phyloP scores from a whole-genome alignment of 2,888 invertebrate species.

The Bimastos eiseni region DNA sequence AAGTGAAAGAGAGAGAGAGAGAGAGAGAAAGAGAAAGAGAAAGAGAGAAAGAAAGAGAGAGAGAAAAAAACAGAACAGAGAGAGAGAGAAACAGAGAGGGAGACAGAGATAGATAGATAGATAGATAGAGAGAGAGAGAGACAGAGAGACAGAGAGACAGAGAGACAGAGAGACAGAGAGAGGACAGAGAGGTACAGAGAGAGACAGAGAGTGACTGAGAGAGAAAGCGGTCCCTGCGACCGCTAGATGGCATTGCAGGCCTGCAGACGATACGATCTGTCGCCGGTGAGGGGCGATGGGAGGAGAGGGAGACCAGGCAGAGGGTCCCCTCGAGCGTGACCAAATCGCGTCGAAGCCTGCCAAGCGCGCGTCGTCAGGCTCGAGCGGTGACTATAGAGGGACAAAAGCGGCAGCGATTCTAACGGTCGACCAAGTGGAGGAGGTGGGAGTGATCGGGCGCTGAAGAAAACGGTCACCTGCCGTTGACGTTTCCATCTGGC shows the following conservation, averaged over 20 bases:
- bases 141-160: not conserved
- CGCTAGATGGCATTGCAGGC: not conserved
- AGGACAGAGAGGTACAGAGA: not conserved
- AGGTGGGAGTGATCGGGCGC: not conserved
- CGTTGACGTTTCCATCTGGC: not conserved
- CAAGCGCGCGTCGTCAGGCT: slow-evolving; percentile 17
- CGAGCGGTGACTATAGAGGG: not conserved
- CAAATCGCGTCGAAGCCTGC: not conserved
- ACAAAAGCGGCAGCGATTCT: not conserved
- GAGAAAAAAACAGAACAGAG: too few relatives aligned
- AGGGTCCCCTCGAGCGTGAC: not conserved
- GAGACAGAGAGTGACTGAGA: too few relatives aligned
- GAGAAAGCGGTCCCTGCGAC: not conserved
- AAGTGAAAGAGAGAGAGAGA: too few relatives aligned
- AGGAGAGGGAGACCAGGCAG: not conserved
- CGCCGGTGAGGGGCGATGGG: not conserved
- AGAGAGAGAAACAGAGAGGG: not conserved
- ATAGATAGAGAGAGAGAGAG: too few relatives aligned
- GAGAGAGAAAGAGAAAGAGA: too few relatives aligned
- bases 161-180: not conserved
- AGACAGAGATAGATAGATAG: not conserved
- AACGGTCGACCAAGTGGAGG: not conserved
- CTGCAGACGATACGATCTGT: not conserved
- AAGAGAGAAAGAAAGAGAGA: too few relatives aligned
- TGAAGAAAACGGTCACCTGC: not conserved